phyloP scores from a whole-genome alignment of 2,113 vertebrate genomes.

The Emberiza fucata region DNA sequence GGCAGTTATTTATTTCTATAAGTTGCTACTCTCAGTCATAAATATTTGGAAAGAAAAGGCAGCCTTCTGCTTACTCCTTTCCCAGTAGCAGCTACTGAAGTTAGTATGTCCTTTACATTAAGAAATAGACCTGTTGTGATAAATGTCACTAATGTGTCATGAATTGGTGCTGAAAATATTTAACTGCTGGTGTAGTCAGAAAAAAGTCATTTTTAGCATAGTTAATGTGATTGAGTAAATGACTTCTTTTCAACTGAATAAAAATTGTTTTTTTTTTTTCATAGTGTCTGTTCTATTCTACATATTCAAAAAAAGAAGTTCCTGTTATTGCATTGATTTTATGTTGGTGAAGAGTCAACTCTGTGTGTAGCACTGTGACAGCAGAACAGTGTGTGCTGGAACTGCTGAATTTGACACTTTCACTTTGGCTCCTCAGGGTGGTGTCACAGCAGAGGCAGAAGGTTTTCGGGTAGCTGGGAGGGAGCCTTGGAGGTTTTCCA shows the following conservation, averaged over 20 bases:
- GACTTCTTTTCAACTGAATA: conserved; percentile 65
- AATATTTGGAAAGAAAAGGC: conserved; percentile 37
- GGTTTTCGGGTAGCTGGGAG: not conserved
- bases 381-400: not conserved
- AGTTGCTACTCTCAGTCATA: conserved; percentile 34
- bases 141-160: conserved; percentile 69
- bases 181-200: conserved; percentile 67
- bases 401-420: not conserved
- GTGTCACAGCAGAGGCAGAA: not conserved
- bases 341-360: not conserved
- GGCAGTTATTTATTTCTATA: conserved; percentile 61
- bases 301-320: not conserved
- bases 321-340: not conserved
- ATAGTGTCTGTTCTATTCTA: conserved; percentile 61
- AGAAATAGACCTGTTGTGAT: conserved; percentile 65
- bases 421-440: not conserved
- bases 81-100: conserved; percentile 56
- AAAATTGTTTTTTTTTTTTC: conserved; percentile 38
- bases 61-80: conserved; percentile 41
- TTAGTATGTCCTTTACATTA: conserved; percentile 60
- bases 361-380: not conserved
- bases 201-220: conserved; percentile 61
- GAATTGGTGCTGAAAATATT: conserved; percentile 69
- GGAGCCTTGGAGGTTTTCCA: not conserved
- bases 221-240: conserved; percentile 66